Evolutionary conservation across 2,888 invertebrate genomes (phyloP).

Genomic region (Megalurothrips usitatus): DNA sequence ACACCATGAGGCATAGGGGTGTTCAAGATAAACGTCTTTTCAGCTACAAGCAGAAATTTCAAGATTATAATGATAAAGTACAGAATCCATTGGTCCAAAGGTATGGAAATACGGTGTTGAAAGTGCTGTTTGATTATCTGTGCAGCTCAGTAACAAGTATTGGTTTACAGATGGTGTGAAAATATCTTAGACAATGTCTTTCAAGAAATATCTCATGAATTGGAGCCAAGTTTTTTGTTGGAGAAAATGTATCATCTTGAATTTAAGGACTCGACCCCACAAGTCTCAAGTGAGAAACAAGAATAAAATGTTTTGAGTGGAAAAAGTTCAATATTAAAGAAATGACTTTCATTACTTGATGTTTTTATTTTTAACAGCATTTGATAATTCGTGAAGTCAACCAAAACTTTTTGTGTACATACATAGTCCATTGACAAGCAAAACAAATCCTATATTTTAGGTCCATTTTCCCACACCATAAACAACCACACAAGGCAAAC

Average conservation of each 20-base stretch:
- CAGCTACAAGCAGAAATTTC: neutral
- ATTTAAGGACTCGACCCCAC: neutral
- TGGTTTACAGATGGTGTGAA: neutral
- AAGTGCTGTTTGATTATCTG: neutral
- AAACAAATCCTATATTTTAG: neutral
- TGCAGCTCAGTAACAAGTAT: neutral
- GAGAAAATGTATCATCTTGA: slow-evolving; percentile 3
- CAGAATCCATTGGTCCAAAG: neutral
- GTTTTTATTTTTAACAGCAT: slow-evolving; percentile 16
- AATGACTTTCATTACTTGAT: neutral
- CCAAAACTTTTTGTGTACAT: neutral
- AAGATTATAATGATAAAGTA: neutral
- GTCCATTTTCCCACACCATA: slow-evolving; percentile 20
- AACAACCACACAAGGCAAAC: no score
- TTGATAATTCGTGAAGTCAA: neutral
- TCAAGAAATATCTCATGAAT: slow-evolving; percentile 1
- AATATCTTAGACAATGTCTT: neutral
- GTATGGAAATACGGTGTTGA: neutral
- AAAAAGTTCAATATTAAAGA: neutral
- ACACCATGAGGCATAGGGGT: neutral
- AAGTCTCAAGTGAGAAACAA: neutral
- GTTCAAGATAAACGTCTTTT: neutral
- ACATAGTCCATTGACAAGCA: neutral
- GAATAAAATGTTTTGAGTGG: neutral
- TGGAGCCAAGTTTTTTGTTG: neutral